Conservation (phyloP, 2,113 vertebrate species). For the Ictidomys tridecemlineatus region DNA sequence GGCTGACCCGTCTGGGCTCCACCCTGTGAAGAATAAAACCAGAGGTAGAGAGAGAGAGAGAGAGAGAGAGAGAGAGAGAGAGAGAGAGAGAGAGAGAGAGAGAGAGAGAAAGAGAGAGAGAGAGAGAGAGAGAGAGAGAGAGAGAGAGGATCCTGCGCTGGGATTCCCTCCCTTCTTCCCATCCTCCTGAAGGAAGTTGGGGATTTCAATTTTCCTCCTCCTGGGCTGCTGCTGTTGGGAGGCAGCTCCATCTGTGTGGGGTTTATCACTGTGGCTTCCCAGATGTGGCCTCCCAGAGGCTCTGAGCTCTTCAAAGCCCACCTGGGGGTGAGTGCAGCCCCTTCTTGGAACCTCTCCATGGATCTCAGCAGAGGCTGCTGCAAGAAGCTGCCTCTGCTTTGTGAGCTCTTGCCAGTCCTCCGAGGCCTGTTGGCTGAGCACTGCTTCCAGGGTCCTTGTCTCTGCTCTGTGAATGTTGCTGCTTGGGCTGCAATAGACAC, state of each 20-base stretch:
- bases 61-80: too few species aligned
- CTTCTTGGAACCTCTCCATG: constrained; percentile 69
- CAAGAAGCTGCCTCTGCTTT: not conserved
- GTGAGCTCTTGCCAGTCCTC: not conserved
- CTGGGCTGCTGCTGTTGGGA: not conserved
- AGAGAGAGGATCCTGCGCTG: rapidly evolving
- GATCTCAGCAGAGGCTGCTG: constrained; percentile 62
- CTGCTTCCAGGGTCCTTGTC: not conserved
- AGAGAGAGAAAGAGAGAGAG: too few species aligned
- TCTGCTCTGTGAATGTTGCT: not conserved
- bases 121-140: too few species aligned
- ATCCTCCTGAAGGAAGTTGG: not conserved
- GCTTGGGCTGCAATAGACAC: not conserved
- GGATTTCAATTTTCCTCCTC: not conserved
- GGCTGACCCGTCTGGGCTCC: not conserved
- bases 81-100: too few species aligned
- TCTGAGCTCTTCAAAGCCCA: constrained; percentile 78
- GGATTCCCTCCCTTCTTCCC: not conserved
- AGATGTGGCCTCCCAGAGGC: not conserved
- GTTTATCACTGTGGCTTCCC: not conserved
- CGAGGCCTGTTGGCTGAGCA: not conserved
- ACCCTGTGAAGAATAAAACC: not conserved
- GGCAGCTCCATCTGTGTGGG: not conserved
- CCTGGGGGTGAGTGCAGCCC: constrained; percentile 71
- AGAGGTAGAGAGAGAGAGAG: too few species aligned